Evolutionary conservation across 2,113 vertebrate species (phyloP).

Genomic region (Sorex fumeus): DNA sequence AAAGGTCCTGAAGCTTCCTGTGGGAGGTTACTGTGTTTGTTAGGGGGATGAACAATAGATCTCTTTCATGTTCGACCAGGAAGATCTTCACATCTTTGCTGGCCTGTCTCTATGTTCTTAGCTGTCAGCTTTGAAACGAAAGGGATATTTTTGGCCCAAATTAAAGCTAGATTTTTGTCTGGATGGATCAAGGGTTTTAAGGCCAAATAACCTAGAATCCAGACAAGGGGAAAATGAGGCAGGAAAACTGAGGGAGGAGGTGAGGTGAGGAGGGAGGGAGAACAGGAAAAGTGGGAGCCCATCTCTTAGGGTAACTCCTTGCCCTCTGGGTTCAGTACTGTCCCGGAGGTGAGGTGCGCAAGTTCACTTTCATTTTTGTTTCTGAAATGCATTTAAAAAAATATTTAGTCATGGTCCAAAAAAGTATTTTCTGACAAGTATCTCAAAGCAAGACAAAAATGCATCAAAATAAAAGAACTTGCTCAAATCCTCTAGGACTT

Average conservation of each 20-base stretch:
- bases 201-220: not conserved
- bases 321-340: not conserved
- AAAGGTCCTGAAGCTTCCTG: not conserved
- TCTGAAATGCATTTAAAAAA: not conserved
- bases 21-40: not conserved
- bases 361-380: not conserved
- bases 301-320: not conserved
- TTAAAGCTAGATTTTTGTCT: not conserved
- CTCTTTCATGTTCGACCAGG: not conserved
- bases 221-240: not conserved
- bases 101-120: not conserved
- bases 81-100: not conserved
- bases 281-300: not conserved
- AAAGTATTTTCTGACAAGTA: not conserved
- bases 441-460: not conserved
- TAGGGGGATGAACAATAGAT: not conserved
- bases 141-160: not conserved
- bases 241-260: fast-evolving
- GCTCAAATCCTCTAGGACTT: not conserved
- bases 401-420: not conserved
- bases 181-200: not conserved
- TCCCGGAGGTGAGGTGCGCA: not conserved
- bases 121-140: not conserved
- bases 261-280: not conserved
- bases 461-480: not conserved